Conservation (phyloP, 2,797 vertebrate species). For the Lycodopsis pacificus region DNA sequence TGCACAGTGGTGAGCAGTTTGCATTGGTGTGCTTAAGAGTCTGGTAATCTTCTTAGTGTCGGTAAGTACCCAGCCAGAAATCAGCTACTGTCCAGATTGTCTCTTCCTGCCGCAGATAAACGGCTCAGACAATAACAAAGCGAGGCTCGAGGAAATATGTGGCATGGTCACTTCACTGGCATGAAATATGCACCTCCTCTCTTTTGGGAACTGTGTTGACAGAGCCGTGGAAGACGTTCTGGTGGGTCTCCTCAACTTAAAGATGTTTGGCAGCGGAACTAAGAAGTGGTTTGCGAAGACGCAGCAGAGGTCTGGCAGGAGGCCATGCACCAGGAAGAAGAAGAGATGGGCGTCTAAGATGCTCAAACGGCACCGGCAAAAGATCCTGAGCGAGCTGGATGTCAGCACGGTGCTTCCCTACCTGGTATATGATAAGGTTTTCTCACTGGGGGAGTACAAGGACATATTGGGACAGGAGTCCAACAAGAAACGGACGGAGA, state of each 20-base stretch:
- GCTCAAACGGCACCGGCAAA: slow-evolving; percentile 85
- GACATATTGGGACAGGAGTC: slow-evolving; percentile 88
- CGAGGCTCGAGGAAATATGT: slow-evolving; percentile 65
- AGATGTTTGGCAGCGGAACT: slow-evolving; percentile 87
- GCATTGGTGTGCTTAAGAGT: slow-evolving; percentile 84
- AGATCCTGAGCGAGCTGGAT: slow-evolving; percentile 87
- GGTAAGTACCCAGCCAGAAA: slow-evolving; percentile 84
- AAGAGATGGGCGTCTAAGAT: slow-evolving; percentile 84
- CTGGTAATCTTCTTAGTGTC: slow-evolving; percentile 91
- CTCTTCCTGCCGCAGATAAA: slow-evolving; percentile 83
- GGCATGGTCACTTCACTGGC: slow-evolving; percentile 64
- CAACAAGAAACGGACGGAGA: slow-evolving; percentile 82
- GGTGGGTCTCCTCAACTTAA: slow-evolving; percentile 68
- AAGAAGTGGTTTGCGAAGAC: slow-evolving; percentile 88
- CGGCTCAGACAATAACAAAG: slow-evolving; percentile 78
- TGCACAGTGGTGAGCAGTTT: slow-evolving; percentile 78
- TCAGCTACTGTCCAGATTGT: slow-evolving; percentile 87
- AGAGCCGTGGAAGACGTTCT: slow-evolving; percentile 68
- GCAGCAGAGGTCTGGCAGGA: slow-evolving; percentile 77
- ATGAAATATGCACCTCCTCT: slow-evolving; percentile 80
- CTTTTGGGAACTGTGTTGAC: slow-evolving; percentile 67
- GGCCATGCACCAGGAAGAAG: slow-evolving; percentile 80
- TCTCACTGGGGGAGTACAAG: slow-evolving; percentile 91
- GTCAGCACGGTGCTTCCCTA: slow-evolving; percentile 88
- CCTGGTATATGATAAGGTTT: slow-evolving; percentile 89